Conservation (phyloP, 2,113 vertebrate genomes). For the Poicephalus meyeri region DNA sequence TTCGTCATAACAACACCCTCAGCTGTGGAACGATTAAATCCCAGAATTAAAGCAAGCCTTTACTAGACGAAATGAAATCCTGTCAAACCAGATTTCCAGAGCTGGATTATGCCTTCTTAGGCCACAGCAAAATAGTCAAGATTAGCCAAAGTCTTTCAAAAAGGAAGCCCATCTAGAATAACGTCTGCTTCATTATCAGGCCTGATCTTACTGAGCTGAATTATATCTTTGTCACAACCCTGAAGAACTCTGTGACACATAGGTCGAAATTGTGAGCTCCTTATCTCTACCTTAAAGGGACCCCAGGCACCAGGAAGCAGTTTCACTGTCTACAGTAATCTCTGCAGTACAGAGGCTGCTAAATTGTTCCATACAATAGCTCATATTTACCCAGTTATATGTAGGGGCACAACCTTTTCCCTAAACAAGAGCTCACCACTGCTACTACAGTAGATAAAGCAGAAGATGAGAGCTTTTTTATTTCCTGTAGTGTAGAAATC, state of each 20-base stretch:
- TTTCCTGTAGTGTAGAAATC: background rate
- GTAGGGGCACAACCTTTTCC: background rate
- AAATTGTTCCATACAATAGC: background rate
- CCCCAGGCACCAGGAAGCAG: background rate
- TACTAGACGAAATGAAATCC: constrained; percentile 1
- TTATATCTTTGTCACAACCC: background rate
- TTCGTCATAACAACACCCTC: background rate
- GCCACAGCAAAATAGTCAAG: background rate
- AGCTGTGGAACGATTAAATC: background rate
- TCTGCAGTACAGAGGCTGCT: background rate
- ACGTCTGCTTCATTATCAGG: background rate
- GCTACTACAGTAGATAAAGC: background rate
- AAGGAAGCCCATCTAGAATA: background rate
- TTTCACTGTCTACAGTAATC: background rate
- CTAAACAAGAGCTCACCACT: background rate
- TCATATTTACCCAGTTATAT: background rate
- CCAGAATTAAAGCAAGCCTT: background rate
- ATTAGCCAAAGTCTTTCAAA: background rate
- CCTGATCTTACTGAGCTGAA: background rate
- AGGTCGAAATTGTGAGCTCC: background rate
- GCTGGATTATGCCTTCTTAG: background rate
- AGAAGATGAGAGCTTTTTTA: background rate
- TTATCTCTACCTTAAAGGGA: background rate
- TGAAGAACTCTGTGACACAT: background rate
- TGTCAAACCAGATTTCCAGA: background rate